phyloP scores from a whole-genome alignment of 92 coral and sea anemone genomes.

The Anthopleura xanthogrammica region DNA sequence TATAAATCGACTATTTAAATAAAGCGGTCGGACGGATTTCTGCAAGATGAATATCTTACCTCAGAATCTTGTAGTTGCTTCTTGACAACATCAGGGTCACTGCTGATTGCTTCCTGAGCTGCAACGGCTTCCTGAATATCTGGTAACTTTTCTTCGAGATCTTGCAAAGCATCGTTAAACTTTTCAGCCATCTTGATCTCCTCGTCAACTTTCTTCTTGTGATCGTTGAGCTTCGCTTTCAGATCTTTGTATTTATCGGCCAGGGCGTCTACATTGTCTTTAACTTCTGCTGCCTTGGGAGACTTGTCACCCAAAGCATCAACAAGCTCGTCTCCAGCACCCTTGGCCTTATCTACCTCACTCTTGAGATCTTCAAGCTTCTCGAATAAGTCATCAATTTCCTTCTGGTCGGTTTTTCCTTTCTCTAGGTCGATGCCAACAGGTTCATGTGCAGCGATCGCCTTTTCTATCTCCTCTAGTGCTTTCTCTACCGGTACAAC shows the following conservation, averaged over 20 bases:
- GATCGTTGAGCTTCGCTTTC: constrained; percentile 51
- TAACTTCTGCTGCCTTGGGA: constrained; percentile 67
- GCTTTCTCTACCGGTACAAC: constrained; percentile 73
- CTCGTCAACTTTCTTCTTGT: constrained; percentile 64
- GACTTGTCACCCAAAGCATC: constrained; percentile 76
- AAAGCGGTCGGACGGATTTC: not conserved
- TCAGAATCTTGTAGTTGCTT: constrained; percentile 88
- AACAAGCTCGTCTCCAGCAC: constrained; percentile 66
- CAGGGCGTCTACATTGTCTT: constrained; percentile 61
- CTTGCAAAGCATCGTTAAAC: constrained; percentile 83
- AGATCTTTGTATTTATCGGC: constrained; percentile 66
- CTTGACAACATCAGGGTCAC: constrained; percentile 83
- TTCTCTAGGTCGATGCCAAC: constrained; percentile 71
- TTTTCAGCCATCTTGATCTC: constrained; percentile 67
- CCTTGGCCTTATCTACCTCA: constrained; percentile 56
- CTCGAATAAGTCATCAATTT: constrained; percentile 62
- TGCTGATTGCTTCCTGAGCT: constrained; percentile 85
- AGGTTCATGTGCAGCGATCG: constrained; percentile 68
- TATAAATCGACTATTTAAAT: too few species aligned
- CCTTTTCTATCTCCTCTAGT: constrained; percentile 65
- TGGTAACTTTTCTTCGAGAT: constrained; percentile 81
- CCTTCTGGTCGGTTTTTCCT: constrained; percentile 67
- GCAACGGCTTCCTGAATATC: constrained; percentile 79
- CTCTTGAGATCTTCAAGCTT: constrained; percentile 58
- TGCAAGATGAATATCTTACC: constrained; percentile 40